phyloP scores from a whole-genome alignment of 2,113 vertebrate species.

The Martes martes region DNA sequence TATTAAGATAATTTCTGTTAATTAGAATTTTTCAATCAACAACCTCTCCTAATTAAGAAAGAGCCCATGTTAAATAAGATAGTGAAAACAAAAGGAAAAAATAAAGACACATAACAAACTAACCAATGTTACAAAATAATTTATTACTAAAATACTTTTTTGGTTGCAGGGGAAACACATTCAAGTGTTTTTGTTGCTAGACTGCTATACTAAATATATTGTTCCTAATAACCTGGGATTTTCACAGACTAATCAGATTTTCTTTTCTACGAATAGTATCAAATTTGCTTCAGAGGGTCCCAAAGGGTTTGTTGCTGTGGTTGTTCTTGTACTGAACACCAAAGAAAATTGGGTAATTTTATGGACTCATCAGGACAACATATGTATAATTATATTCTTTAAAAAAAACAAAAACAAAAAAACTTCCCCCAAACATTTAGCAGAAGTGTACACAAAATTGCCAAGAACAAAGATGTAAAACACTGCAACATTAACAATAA shows the following conservation, averaged over 20 bases:
- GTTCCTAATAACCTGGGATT: not conserved
- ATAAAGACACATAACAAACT: not conserved
- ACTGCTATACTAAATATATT: not conserved
- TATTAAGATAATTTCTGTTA: conserved; percentile 22
- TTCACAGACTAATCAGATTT: not conserved
- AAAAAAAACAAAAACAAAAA: not conserved
- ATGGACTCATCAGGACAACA: conserved; percentile 40
- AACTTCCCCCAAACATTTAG: not conserved
- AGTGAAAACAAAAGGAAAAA: not conserved
- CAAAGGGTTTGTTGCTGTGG: not conserved
- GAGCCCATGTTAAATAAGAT: not conserved
- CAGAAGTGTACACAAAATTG: not conserved
- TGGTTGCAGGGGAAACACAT: not conserved
- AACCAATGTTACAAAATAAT: not conserved
- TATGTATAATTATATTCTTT: conserved; percentile 24
- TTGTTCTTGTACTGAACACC: conserved; percentile 1
- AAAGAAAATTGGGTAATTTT: conserved; percentile 36
- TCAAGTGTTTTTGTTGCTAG: not conserved
- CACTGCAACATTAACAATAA: not conserved
- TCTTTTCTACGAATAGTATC: conserved; percentile 16
- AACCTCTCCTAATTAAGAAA: not conserved
- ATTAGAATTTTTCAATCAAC: not conserved
- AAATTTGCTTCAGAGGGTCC: conserved; percentile 32
- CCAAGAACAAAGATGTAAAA: not conserved
- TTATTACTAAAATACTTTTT: conserved; percentile 21